phyloP scores from a whole-genome alignment of 1,140 invertebrate species.

The Caerostris extrusa region DNA sequence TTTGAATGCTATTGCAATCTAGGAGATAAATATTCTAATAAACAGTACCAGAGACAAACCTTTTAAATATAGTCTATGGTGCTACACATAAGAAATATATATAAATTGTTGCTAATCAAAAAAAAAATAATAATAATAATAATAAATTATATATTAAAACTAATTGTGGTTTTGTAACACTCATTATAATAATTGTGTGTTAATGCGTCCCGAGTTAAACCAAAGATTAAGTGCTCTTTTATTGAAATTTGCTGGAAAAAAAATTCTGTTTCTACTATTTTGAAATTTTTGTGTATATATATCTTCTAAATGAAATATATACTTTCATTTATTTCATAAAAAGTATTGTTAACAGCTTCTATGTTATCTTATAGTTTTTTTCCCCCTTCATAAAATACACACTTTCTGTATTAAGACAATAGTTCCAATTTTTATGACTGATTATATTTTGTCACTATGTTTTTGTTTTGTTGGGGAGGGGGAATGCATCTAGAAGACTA shows the following conservation, averaged over 20 bases:
- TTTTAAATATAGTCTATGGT: constrained; percentile 64
- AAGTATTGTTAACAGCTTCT: not conserved
- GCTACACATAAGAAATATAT: constrained; percentile 46
- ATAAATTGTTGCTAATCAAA: constrained; percentile 49
- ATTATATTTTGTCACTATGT: not conserved
- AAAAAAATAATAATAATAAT: not conserved
- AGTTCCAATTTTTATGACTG: not conserved
- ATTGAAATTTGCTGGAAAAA: not conserved
- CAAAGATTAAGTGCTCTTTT: constrained; percentile 43
- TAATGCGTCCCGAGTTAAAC: constrained; percentile 38
- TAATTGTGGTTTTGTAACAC: constrained; percentile 25
- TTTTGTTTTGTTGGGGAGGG: not conserved
- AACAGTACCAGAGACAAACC: constrained; percentile 34
- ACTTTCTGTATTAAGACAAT: not conserved
- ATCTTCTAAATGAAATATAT: not conserved
- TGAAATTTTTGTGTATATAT: not conserved
- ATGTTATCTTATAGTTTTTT: constrained; percentile 2
- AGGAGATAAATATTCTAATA: constrained; percentile 58
- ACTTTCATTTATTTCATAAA: not conserved
- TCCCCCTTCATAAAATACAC: not conserved
- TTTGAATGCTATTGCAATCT: constrained; percentile 54
- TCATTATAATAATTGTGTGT: constrained; percentile 6
- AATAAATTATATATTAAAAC: constrained; percentile 34
- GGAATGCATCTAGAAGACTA: not conserved
- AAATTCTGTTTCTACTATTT: not conserved